Evolutionary conservation across 2,888 invertebrate genomes (phyloP).

Genomic region (Lycophotia porphyrea): DNA sequence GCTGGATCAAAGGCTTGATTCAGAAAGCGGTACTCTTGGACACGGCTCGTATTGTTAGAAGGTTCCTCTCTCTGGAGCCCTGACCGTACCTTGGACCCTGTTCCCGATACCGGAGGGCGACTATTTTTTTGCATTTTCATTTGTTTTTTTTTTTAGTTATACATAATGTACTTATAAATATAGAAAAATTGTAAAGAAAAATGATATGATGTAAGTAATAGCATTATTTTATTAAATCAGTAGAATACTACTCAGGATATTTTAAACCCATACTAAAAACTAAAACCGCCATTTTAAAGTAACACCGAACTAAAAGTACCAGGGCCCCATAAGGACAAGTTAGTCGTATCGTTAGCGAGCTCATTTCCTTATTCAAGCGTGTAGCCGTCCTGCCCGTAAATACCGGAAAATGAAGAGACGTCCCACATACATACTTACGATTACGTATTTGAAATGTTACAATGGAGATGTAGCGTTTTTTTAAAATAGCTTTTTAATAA

Average conservation of each 20-base stretch:
- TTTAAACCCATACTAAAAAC: background rate
- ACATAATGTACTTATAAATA: too few relatives aligned
- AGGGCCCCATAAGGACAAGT: constrained; percentile 40
- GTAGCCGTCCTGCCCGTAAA: constrained; percentile 62
- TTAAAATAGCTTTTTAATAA: background rate
- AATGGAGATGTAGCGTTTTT: background rate
- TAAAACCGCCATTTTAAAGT: constrained; percentile 6
- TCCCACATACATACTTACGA: constrained; percentile 7
- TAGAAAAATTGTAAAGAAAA: too few relatives aligned
- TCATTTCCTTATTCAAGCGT: constrained; percentile 78
- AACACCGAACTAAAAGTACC: constrained; percentile 16
- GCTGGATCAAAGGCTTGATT: too few relatives aligned
- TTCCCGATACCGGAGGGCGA: too few relatives aligned
- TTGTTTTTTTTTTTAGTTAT: too few relatives aligned
- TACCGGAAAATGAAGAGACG: constrained; percentile 66
- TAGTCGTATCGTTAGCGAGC: constrained; percentile 70
- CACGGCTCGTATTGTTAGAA: too few relatives aligned
- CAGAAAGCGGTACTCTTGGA: too few relatives aligned
- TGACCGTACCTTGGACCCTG: too few relatives aligned
- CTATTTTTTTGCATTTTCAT: too few relatives aligned
- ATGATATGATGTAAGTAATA: too few relatives aligned
- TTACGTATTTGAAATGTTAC: constrained; percentile 20
- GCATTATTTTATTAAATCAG: background rate
- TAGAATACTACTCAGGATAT: background rate
- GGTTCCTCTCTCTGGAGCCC: too few relatives aligned